Conservation (phyloP, 2,113 vertebrate species). For the Baryphthengus martii region DNA sequence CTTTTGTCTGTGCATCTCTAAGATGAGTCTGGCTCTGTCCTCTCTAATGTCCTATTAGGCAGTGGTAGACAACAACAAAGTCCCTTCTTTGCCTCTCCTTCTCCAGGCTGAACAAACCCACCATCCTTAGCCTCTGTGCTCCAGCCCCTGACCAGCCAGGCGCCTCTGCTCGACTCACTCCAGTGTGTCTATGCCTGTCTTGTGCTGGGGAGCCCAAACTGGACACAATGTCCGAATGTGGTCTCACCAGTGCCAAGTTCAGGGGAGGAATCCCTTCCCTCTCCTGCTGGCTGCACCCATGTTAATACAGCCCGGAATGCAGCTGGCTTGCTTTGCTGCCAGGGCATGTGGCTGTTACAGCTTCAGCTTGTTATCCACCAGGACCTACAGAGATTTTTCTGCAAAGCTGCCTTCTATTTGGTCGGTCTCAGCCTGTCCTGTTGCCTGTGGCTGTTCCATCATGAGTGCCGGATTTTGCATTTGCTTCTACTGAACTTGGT, state of each 20-base stretch:
- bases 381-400: neutral
- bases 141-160: neutral
- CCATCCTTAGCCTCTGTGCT: neutral
- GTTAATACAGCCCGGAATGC: neutral
- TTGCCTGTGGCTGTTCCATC: neutral
- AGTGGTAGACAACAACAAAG: neutral
- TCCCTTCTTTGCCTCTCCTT: neutral
- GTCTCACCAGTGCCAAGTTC: neutral
- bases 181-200: neutral
- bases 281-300: neutral
- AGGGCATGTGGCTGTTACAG: neutral
- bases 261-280: neutral
- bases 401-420: neutral
- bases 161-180: fast-evolving
- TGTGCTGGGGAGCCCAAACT: neutral
- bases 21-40: neutral
- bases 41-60: neutral
- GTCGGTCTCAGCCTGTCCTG: neutral
- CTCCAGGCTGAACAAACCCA: neutral
- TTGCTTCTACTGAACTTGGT: neutral
- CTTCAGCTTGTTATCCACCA: neutral
- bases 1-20: neutral
- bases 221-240: neutral
- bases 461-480: neutral
- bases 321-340: neutral